Base-by-base conservation (phyloP, 1,140 invertebrate species). In the Trachymyrmex septentrionalis region DNA sequence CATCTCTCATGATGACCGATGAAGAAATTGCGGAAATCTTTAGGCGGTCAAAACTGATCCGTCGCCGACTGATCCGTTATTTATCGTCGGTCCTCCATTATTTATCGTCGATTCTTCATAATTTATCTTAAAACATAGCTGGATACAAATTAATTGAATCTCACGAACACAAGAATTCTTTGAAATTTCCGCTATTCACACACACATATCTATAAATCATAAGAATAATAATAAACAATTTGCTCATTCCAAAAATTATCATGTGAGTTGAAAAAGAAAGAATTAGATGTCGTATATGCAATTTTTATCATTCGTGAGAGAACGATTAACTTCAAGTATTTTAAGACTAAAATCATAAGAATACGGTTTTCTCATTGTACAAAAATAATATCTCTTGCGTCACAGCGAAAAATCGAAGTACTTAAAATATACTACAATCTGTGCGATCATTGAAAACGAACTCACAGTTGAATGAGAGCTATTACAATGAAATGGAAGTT, bases 11-110 rank as follows among this genome's bases (percentile, higher is more conserved):
- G 80, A 73, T 86, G 80, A 88, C 82, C 88, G 88, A 91, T 80
- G 90, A 91, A 53, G 66, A 82, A 76, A 85, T 86, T 88, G 88
- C 91, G 91, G 87, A 92, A 90, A 91, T 92, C 92, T 93, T 93
- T 85, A 88, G 93, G 88, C 93, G 93, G 88, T 82, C 72, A 48
- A 57, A 69, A 94, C 89, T 93, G 92, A 93, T 93, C 92, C 92
- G 64, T 80, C 63, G 30, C 27, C 21, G 72, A 94, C 92, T 93
- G 93, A 93, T 94, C 92, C 91, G 64, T 80, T 27, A 91, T 89
- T 90, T 91, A 90, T 92, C 84, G 69, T 87, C 64, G 86, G 67
- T 76, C 44, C 10, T 44, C 38, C 38, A 10, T 44, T 38, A 19
- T 78, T 80, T 72, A 86, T 44, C 38, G 34, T 30, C 30, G 30